Percentiles rank a stretch among this genome's conserved stretches.
These are phyloP conservation scores for Caenorhabditis sp. DNA, from an alignment of 2,888 invertebrate species.

Conservation along the genomic window DNA sequence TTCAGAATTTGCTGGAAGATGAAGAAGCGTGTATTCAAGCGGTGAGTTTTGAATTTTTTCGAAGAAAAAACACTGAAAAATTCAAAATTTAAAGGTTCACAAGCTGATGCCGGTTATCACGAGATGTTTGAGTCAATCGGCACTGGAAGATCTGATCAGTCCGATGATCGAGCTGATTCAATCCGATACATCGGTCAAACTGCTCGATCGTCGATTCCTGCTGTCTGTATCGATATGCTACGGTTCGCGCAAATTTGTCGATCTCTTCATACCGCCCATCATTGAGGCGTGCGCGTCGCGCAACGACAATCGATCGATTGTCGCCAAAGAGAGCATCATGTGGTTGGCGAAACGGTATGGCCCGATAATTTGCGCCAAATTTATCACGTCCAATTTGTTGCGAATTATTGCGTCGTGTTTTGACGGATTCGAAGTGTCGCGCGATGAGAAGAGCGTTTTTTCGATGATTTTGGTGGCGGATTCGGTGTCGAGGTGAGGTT, in stretches of 20 bases:
- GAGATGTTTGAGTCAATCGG: slow-evolving; percentile 36
- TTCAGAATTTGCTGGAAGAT: slow-evolving; percentile 42
- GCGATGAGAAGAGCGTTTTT: background rate
- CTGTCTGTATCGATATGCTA: slow-evolving; percentile 60
- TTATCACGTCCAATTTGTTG: slow-evolving; percentile 81
- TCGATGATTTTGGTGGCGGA: no score
- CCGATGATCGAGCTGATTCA: slow-evolving; percentile 48
- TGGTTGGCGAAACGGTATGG: slow-evolving; percentile 86
- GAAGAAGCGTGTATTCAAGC: slow-evolving; percentile 44
- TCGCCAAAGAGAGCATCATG: slow-evolving; percentile 61
- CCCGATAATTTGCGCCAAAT: slow-evolving; percentile 89
- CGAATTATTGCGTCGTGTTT: slow-evolving; percentile 94
- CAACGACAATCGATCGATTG: slow-evolving; percentile 50
- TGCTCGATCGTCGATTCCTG: slow-evolving; percentile 65
- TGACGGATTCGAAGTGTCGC: slow-evolving; percentile 74
- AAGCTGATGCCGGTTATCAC: slow-evolving; percentile 48
- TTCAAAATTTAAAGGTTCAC: slow-evolving; percentile 27
- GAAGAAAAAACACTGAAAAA: background rate
- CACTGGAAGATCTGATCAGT: slow-evolving; percentile 40
- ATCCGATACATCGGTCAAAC: slow-evolving; percentile 56
- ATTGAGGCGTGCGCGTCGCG: slow-evolving; percentile 58
- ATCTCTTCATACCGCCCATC: slow-evolving; percentile 58
- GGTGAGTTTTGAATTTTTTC: slow-evolving; percentile 11
- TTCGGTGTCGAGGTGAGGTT: no score
- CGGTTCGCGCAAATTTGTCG: slow-evolving; percentile 58